Conservation (phyloP, 2,797 vertebrate species). For the Enteromius afrohamiltoni region DNA sequence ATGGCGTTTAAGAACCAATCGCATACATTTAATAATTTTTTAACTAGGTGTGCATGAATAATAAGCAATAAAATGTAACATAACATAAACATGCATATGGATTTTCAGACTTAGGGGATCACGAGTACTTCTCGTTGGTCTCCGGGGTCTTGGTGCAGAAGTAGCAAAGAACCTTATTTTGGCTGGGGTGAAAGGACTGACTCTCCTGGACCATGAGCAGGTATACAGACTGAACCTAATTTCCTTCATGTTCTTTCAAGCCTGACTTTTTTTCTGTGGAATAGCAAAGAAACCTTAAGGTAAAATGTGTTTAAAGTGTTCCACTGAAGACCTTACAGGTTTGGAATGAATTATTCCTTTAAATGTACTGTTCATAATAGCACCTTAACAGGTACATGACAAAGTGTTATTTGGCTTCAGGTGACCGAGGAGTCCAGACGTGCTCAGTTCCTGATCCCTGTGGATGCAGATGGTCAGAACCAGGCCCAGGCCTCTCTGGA, state of each 20-base stretch:
- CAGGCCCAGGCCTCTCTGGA: constrained; percentile 89
- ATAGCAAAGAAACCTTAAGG: not conserved
- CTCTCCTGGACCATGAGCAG: constrained; percentile 88
- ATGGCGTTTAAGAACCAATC: not conserved
- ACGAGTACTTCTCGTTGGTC: constrained; percentile 86
- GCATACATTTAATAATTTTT: not conserved
- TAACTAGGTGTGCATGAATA: not conserved
- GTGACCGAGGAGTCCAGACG: constrained; percentile 84
- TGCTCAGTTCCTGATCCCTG: constrained; percentile 90
- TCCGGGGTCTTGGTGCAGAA: constrained; percentile 87
- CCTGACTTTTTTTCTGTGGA: not conserved
- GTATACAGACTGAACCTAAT: constrained; percentile 64
- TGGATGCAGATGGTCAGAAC: constrained; percentile 82
- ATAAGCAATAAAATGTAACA: not conserved
- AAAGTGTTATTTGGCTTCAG: constrained; percentile 66
- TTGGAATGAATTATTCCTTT: not conserved
- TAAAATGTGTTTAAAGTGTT: not conserved
- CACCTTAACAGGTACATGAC: not conserved
- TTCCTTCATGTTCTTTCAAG: not conserved
- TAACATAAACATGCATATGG: not conserved
- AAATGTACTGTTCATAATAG: not conserved
- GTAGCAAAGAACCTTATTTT: constrained; percentile 94
- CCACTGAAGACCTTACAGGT: not conserved
- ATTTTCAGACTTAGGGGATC: constrained; percentile 85
- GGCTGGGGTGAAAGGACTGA: constrained; percentile 90